Conservation (phyloP, 2,797 vertebrate genomes). For the Leptodactylus fallax region DNA sequence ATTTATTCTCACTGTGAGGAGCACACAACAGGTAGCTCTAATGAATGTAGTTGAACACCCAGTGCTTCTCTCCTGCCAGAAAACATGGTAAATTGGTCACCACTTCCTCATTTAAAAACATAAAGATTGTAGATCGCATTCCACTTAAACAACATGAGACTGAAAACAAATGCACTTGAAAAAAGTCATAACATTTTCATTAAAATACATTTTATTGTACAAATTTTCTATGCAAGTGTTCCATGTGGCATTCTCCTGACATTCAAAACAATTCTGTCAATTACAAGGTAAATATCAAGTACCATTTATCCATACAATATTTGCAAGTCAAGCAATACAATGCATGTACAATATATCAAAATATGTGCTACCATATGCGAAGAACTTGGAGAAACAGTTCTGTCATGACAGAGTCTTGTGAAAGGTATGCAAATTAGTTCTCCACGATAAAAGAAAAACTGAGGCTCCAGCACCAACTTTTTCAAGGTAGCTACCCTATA, state of each 20-base stretch:
- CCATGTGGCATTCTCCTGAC: neutral
- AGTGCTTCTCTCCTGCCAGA: neutral
- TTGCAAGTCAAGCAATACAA: neutral
- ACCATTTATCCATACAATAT: neutral
- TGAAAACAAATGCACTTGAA: neutral
- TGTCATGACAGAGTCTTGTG: too few relatives aligned
- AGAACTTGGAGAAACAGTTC: too few relatives aligned
- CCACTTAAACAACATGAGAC: neutral
- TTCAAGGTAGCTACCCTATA: neutral
- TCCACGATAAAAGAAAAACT: too few relatives aligned
- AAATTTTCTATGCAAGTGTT: neutral
- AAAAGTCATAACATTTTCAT: neutral
- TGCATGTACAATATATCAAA: neutral
- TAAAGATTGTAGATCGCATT: neutral
- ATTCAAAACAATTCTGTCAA: neutral
- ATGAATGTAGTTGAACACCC: slow-evolving; percentile 24
- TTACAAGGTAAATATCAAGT: slow-evolving; percentile 9
- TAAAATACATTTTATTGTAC: neutral
- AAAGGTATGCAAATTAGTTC: too few relatives aligned
- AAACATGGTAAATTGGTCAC: slow-evolving; percentile 12
- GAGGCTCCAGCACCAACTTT: neutral
- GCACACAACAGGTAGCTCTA: slow-evolving; percentile 21
- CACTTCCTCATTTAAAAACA: neutral
- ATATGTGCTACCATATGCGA: too few relatives aligned
- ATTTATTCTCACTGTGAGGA: slow-evolving; percentile 7